Base-by-base conservation (phyloP, 2,113 vertebrate species). In the Indicator maculatus region DNA sequence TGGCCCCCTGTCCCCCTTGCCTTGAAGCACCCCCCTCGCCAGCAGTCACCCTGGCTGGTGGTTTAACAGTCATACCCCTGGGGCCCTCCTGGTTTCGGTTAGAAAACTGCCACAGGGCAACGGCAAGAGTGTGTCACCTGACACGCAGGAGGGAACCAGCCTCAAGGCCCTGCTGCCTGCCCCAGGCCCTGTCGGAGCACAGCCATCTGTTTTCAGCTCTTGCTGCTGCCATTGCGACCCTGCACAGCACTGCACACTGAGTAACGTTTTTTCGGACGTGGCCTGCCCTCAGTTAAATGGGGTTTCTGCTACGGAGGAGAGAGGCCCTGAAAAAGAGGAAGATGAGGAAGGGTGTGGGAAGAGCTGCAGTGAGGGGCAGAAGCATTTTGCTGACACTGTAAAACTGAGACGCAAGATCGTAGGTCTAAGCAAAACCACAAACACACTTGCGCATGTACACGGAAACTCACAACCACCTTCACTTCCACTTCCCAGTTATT, bases 181-280 rank as follows among this genome's bases (percentile, higher is more conserved):
- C 24, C 30, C 15, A 0, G 0, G 16, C 31, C 26, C 24, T n/a
- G 0, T 0, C 6, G 5, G 5, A 16, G 39, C 0, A 0, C 36
- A 10, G 17, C 3, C 2, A 2, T 21, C 12, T 31, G 20, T 7
- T 5, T 50, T 30, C 0, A 0, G 47, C 41, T 59, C 20, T 45
- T 2, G 0, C 31, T 2, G 0, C 0, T 0, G 47, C 66, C 19
- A 11, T 13, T 1, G 2, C 1, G 1, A 26, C 30, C 23, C 20
- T 16, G 72, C 63, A 53, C n/a, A 59, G 65, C 36, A 10, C 13
- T 21, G 38, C 81, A 23, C 0, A 0, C 50, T 3, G 28, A 18
- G 24, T 3, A 27, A 53, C 2, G 3, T 7, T 38, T 67, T 41
- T 33, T 67, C 36, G 7, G 39, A 14, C 3, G 1, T 16, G 38